A percentile compares a stretch with the other conserved stretches of the same genome.
Evolutionary conservation across 1,140 invertebrate genomes (phyloP).

Genomic region (Aethina tumida): DNA sequence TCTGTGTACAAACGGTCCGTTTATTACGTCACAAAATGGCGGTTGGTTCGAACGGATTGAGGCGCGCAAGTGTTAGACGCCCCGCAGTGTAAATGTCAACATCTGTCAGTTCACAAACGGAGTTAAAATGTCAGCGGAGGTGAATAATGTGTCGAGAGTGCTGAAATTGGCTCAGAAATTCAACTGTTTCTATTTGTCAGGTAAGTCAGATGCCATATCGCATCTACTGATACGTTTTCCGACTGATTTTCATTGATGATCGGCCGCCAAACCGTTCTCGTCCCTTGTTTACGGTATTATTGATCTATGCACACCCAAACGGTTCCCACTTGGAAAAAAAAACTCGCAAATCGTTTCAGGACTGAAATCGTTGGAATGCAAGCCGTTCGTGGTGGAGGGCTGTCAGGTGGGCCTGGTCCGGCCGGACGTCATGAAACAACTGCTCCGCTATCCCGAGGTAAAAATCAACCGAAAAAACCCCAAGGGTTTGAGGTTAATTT

Average conservation of each 20-base stretch:
- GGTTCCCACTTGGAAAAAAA: too few species aligned
- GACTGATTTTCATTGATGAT: neutral
- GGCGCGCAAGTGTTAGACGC: too few species aligned
- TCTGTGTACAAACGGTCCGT: too few species aligned
- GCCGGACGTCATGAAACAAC: conserved; percentile 67
- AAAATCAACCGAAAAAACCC: conserved; percentile 24
- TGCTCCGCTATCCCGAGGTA: conserved; percentile 74
- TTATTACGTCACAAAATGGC: too few species aligned
- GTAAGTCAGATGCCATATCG: conserved; percentile 41
- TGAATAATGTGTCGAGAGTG: conserved; percentile 50
- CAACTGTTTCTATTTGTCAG: conserved; percentile 77
- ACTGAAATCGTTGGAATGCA: conserved; percentile 52
- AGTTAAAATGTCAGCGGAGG: conserved; percentile 5
- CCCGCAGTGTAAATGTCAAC: too few species aligned
- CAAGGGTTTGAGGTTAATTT: neutral
- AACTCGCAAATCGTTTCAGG: conserved; percentile 20
- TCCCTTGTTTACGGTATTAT: conserved; percentile 12
- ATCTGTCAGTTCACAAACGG: too few species aligned
- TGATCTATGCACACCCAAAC: conserved; percentile 21
- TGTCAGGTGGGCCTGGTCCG: conserved; percentile 79
- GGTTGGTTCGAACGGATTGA: too few species aligned
- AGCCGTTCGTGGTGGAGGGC: conserved; percentile 77
- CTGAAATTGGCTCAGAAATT: conserved; percentile 71
- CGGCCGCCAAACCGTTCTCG: too few species aligned
- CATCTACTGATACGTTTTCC: neutral